These are phyloP conservation scores for Cassiopea xamachana DNA, from an alignment of 30 jellyfish, hydroid and myxozoan species.

Conservation along the genomic window DNA sequence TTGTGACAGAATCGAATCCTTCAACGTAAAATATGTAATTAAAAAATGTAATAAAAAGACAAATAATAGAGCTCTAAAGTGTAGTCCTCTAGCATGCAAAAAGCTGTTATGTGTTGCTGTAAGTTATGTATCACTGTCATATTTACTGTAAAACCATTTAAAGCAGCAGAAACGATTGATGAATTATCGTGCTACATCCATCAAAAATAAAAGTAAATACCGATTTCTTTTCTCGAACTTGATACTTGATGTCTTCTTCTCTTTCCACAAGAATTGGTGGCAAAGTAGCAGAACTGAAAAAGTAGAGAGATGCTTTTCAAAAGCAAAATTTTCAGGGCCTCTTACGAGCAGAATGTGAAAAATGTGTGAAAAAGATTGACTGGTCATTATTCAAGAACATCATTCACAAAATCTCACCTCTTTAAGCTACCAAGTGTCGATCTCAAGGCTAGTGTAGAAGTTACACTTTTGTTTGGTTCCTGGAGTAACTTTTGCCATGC, in stretches of 20 bases:
- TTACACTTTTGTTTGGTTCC: slow-evolving; percentile 66
- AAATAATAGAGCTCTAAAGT: too few relatives aligned
- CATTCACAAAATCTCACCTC: slow-evolving; percentile 29
- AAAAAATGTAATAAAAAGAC: not conserved
- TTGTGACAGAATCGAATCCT: slow-evolving; percentile 69
- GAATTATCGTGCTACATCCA: too few relatives aligned
- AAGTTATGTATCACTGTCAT: too few relatives aligned
- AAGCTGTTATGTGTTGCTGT: not conserved
- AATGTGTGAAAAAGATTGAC: too few relatives aligned
- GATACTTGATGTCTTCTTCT: slow-evolving; percentile 47
- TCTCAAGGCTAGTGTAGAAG: slow-evolving; percentile 77
- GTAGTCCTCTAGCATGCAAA: not conserved
- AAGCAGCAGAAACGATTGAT: too few relatives aligned
- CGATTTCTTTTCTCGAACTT: slow-evolving; percentile 60
- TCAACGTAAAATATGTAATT: not conserved
- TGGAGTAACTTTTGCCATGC: slow-evolving; percentile 90
- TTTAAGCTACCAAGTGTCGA: slow-evolving; percentile 83
- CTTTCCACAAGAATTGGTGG: slow-evolving; percentile 72
- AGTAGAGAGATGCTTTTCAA: not conserved
- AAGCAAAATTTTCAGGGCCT: too few relatives aligned
- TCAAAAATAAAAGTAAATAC: slow-evolving; percentile 4
- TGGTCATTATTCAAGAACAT: too few relatives aligned
- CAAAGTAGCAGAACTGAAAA: slow-evolving; percentile 37
- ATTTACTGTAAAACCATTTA: too few relatives aligned
- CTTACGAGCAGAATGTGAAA: too few relatives aligned